Conservation (phyloP, 2,113 vertebrate genomes). For the Octodon degus region DNA sequence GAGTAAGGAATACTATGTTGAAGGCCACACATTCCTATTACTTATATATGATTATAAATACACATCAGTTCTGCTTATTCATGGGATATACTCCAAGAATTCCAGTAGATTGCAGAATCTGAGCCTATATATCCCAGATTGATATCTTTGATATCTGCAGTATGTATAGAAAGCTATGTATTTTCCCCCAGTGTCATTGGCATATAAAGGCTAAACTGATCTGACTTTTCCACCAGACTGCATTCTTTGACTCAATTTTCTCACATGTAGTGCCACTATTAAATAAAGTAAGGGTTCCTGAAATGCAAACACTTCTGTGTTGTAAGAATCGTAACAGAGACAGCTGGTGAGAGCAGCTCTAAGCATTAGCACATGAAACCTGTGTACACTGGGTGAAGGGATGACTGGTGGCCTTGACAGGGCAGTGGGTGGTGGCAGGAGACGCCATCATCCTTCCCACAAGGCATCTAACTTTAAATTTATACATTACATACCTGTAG, state of each 20-base stretch:
- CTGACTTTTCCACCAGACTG: background rate
- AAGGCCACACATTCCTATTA: background rate
- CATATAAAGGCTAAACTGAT: too few relatives aligned
- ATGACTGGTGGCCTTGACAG: too few relatives aligned
- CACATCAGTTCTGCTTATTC: background rate
- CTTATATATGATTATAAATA: background rate
- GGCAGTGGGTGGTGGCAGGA: too few relatives aligned
- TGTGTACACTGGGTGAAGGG: background rate
- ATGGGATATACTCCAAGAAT: background rate
- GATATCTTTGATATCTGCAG: too few relatives aligned
- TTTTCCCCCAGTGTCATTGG: background rate
- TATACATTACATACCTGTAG: too few relatives aligned
- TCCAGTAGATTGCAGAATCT: background rate
- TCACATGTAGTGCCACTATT: background rate
- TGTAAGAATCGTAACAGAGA: background rate
- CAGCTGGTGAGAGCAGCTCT: too few relatives aligned
- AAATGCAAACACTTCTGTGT: background rate
- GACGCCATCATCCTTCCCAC: background rate
- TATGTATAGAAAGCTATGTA: too few relatives aligned
- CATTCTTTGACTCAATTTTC: too few relatives aligned
- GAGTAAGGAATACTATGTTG: background rate
- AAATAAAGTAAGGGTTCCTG: background rate
- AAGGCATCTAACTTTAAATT: background rate
- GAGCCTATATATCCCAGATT: too few relatives aligned
- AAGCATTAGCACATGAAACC: background rate